These are phyloP conservation scores for Dolomedes plantarius DNA, from an alignment of 2,888 invertebrate genomes.

Conservation along the genomic window DNA sequence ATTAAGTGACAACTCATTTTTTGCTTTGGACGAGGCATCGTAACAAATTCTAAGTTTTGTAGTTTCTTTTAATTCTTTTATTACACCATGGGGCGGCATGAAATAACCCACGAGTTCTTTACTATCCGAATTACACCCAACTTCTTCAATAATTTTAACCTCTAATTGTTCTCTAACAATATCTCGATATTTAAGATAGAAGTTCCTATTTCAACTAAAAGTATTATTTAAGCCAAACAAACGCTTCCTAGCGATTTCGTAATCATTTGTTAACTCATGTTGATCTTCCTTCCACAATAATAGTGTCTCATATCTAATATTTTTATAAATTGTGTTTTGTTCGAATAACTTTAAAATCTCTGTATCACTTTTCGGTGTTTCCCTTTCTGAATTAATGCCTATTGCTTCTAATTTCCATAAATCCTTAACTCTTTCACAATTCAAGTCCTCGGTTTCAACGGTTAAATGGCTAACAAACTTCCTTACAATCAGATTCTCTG, in stretches of 20 bases:
- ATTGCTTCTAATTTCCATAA: slow-evolving; percentile 6
- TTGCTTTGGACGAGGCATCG: slow-evolving; percentile 3
- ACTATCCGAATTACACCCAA: not conserved
- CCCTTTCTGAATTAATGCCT: not conserved
- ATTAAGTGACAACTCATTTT: not conserved
- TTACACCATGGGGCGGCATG: slow-evolving; percentile 4
- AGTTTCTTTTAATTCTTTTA: slow-evolving; percentile 3
- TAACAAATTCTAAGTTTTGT: slow-evolving; percentile 13
- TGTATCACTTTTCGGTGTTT: not conserved
- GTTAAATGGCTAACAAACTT: slow-evolving; percentile 22
- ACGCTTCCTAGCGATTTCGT: not conserved
- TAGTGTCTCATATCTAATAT: not conserved
- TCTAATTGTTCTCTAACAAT: slow-evolving; percentile 18
- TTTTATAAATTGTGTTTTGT: slow-evolving; percentile 4
- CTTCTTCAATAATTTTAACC: not conserved
- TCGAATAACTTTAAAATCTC: slow-evolving; percentile 10
- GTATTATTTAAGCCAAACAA: not conserved
- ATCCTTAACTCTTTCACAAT: not conserved
- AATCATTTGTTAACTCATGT: not conserved
- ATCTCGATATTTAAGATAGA: not conserved
- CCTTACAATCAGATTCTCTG: not conserved
- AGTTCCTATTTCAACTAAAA: not conserved
- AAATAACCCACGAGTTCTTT: not conserved
- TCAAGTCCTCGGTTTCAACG: not conserved
- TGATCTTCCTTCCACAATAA: slow-evolving; percentile 21